Conservation (phyloP, 2,888 invertebrate species). For the Graphium colonna region DNA sequence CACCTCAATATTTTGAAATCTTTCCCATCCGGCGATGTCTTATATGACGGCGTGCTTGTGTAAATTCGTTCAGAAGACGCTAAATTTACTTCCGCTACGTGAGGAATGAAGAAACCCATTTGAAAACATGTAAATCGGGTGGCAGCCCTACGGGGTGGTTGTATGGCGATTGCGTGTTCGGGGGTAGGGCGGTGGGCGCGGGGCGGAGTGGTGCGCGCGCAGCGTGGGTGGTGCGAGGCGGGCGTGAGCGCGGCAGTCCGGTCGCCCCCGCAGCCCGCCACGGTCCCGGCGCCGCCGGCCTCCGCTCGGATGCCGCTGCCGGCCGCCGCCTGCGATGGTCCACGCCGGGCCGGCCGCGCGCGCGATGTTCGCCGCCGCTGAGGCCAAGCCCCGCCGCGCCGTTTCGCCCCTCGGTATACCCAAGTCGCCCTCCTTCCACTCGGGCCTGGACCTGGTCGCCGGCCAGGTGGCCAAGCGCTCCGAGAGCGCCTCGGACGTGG, state of each 20-base stretch:
- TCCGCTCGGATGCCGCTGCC: slow-evolving; percentile 77
- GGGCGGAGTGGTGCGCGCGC: slow-evolving; percentile 38
- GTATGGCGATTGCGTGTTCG: slow-evolving; percentile 45
- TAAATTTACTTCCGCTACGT: slow-evolving; percentile 6
- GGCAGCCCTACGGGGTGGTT: slow-evolving; percentile 57
- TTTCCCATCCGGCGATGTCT: too few relatives aligned
- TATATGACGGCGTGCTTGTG: too few relatives aligned
- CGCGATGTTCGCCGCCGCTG: slow-evolving; percentile 76
- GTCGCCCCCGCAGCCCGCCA: slow-evolving; percentile 77
- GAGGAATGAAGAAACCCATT: not conserved
- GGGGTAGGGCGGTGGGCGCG: slow-evolving; percentile 31
- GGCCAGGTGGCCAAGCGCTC: slow-evolving; percentile 76
- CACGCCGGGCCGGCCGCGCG: slow-evolving; percentile 79
- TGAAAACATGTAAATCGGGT: slow-evolving; percentile 21
- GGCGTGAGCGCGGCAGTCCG: slow-evolving; percentile 47
- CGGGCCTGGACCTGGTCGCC: slow-evolving; percentile 90
- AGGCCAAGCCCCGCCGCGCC: slow-evolving; percentile 73
- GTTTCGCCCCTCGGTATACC: slow-evolving; percentile 87
- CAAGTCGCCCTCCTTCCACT: slow-evolving; percentile 93
- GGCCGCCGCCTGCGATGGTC: slow-evolving; percentile 79
- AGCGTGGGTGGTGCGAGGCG: slow-evolving; percentile 38
- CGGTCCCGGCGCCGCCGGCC: slow-evolving; percentile 74
- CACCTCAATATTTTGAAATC: too few relatives aligned
- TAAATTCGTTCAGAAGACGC: not conserved
- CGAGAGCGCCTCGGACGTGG: slow-evolving; percentile 71